phyloP scores from a whole-genome alignment of 2,797 vertebrate genomes.

The Poecilia velifera region DNA sequence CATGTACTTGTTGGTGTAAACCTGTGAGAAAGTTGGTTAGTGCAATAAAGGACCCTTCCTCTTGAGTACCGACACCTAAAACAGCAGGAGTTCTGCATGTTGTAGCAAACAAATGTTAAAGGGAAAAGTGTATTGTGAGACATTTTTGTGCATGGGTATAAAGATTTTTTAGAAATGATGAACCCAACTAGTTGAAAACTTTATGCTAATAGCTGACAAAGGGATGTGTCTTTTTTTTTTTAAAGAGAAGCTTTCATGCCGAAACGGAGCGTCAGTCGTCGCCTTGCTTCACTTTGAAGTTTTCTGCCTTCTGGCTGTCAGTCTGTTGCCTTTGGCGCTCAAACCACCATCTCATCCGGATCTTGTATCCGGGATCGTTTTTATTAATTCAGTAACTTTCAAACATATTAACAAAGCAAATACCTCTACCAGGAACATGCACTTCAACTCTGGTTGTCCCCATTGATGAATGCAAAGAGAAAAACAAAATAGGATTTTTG shows the following conservation, averaged over 20 bases:
- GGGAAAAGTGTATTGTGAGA: background rate
- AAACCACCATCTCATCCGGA: background rate
- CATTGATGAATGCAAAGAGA: background rate
- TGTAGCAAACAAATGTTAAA: background rate
- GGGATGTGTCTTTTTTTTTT: background rate
- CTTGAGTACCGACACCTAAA: background rate
- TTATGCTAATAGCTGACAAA: background rate
- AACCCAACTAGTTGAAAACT: background rate
- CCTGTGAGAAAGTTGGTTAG: background rate
- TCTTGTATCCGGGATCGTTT: background rate
- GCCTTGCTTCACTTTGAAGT: background rate
- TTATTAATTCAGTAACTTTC: background rate
- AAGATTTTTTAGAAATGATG: background rate
- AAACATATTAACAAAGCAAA: slow-evolving; percentile 16
- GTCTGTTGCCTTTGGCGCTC: background rate
- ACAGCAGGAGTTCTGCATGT: background rate
- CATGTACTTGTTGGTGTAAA: background rate
- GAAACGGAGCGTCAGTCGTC: slow-evolving; percentile 2
- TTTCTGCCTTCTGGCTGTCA: slow-evolving; percentile 8
- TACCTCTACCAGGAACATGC: background rate
- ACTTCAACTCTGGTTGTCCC: background rate
- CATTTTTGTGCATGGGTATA: background rate
- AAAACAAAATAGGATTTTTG: background rate
- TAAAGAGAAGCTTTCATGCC: slow-evolving; percentile 7
- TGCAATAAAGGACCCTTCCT: background rate